Conservation (phyloP, 2,888 invertebrate genomes). For the Alentia gelatinosa region DNA sequence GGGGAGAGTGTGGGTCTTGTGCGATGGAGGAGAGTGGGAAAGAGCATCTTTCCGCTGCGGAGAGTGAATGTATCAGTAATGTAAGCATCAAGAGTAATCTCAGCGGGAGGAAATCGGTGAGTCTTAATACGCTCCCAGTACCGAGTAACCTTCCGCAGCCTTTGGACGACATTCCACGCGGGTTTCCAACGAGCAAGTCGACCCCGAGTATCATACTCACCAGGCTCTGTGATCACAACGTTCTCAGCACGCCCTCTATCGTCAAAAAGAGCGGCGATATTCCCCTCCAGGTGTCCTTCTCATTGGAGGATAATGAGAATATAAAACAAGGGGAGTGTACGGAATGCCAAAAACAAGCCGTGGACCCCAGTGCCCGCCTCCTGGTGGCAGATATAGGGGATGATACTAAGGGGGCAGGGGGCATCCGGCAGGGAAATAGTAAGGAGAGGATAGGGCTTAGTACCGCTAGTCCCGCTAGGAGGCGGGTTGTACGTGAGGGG, state of each 20-base stretch:
- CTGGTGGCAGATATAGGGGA: background rate
- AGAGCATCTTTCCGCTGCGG: too few species aligned
- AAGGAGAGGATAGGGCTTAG: background rate
- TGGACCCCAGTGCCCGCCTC: background rate
- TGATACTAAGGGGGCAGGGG: background rate
- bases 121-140: background rate
- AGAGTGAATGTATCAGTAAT: too few species aligned
- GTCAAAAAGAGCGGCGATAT: background rate
- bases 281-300: background rate
- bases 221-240: conserved; percentile 22
- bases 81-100: background rate
- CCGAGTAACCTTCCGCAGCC: background rate
- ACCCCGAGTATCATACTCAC: conserved; percentile 28
- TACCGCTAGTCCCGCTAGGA: background rate
- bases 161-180: background rate
- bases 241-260: background rate
- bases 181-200: conserved; percentile 7
- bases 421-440: background rate
- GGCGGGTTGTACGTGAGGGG: background rate
- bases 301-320: background rate
- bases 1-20: background rate
- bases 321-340: background rate
- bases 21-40: background rate
- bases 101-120: conserved; percentile 7
- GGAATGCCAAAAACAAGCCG: conserved; percentile 14